phyloP scores from a whole-genome alignment of 2,888 invertebrate species.

The Branchipolynoe longqiensis region DNA sequence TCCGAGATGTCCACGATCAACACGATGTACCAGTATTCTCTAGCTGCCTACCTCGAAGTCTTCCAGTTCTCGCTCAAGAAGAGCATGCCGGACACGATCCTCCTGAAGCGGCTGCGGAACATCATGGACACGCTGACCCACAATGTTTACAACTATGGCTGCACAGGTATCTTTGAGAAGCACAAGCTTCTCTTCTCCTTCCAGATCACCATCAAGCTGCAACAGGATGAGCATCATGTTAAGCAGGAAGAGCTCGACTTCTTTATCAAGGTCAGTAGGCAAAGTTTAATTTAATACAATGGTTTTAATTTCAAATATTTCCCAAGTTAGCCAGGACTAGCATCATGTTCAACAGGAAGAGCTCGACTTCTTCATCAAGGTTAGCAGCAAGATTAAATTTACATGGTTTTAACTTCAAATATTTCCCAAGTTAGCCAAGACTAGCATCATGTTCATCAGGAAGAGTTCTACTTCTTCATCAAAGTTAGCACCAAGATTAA shows the following conservation, averaged over 20 bases:
- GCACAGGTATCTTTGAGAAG: constrained; percentile 94
- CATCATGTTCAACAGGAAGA: constrained; percentile 86
- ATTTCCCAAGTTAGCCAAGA: too few species aligned
- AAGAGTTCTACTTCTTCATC: constrained; percentile 91
- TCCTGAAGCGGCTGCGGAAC: constrained; percentile 88
- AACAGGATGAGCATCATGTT: constrained; percentile 87
- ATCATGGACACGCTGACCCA: constrained; percentile 92
- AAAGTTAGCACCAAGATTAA: too few species aligned
- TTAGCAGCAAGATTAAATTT: too few species aligned
- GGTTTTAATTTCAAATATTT: too few species aligned
- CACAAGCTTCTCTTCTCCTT: constrained; percentile 95
- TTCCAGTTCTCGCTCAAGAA: constrained; percentile 91
- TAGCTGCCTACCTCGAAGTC: constrained; percentile 91
- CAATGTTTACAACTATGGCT: constrained; percentile 94
- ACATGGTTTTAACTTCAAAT: too few species aligned
- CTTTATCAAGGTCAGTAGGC: constrained; percentile 92
- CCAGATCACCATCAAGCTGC: constrained; percentile 92
- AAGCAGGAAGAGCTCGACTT: constrained; percentile 90
- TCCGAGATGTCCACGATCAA: constrained; percentile 94
- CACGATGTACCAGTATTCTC: constrained; percentile 95
- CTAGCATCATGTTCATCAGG: constrained; percentile 85
- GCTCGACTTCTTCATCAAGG: constrained; percentile 96
- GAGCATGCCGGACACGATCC: constrained; percentile 90
- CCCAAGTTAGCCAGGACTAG: too few species aligned
- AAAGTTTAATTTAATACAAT: too few species aligned